Evolutionary conservation across 2,888 invertebrate genomes (phyloP).

Genomic region (Ptilodon capucinus): DNA sequence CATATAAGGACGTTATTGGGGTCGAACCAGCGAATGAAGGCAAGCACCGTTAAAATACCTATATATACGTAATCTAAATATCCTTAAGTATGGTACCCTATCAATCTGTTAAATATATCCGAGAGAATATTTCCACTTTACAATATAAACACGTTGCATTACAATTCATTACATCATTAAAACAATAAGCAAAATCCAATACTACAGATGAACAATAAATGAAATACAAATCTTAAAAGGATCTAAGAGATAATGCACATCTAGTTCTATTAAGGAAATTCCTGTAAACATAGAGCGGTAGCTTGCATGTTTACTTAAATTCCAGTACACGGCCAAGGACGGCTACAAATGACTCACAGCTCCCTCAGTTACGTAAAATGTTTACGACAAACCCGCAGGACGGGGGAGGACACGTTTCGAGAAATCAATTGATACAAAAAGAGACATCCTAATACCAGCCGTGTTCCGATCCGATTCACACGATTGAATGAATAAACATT

Average conservation of each 20-base stretch:
- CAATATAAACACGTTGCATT: no score
- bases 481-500: constrained; percentile 6
- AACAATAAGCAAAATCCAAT: no score
- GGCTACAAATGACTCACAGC: constrained; percentile 17
- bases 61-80: constrained; percentile 16
- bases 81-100: background rate
- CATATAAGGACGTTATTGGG: constrained; percentile 29
- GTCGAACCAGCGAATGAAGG: constrained; percentile 18
- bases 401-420: background rate
- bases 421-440: constrained; percentile 5
- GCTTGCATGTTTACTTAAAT: constrained; percentile 33
- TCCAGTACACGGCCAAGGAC: constrained; percentile 37
- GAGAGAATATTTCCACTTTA: background rate
- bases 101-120: background rate
- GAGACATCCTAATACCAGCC: background rate
- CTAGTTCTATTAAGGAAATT: background rate
- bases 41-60: constrained; percentile 23
- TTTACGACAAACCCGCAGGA: constrained; percentile 3
- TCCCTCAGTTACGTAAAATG: constrained; percentile 14
- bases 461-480: constrained; percentile 1
- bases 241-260: background rate
- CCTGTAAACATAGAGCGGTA: background rate
- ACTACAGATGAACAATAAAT: no score
- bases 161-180: no score
- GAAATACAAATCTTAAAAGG: no score